Evolutionary conservation across 2,888 invertebrate species (phyloP), one percentile per base, ranked within the genome.

Genomic region (Therioaphis trifolii): DNA sequence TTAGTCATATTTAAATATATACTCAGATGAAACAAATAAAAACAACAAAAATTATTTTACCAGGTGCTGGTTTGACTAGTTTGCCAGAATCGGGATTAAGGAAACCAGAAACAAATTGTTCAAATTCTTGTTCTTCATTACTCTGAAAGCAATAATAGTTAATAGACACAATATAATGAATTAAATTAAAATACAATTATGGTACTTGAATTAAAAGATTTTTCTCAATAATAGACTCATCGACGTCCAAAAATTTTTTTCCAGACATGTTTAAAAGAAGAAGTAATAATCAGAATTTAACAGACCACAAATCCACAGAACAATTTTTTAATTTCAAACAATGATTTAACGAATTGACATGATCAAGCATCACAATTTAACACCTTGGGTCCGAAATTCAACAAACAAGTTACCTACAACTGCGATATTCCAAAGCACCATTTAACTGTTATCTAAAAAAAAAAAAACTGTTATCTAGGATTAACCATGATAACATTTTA

Each of bases 221-320:
- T 52, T 82, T 82, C 63, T 82, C 80, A 1, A 82, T 63, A 35
- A 82, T 82, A 18, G 80, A 74, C 43, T 82, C 80, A 4, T 82
- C 80, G 18, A 74, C 49, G 2, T 82, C 80, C 29, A 74, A 72
- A 63, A 82, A 72, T 2, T 82, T 63, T 72, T 63, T 74, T 5
- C 72, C 29, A 49, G 21, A 35, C 66, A 77, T 77, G 11, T 2
- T 24, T 4, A 0, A 11, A 2, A 35, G 3, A 7, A 35, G 35
- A 35, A 35, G 35, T 7, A 35, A 35, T 35, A 35, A 35, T 5
- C 35, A 7, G 35, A 5, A 35, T 3, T 5, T 35, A 5, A 35
- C 35, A 35, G 35, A 35, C 3, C 35, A n/a, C n/a, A n/a, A n/a
- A n/a, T n/a, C n/a, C n/a, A n/a, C n/a, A n/a, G n/a, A n/a, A n/a